phyloP scores from a whole-genome alignment of 2,113 vertebrate species.

The Periophthalmus modestus region DNA sequence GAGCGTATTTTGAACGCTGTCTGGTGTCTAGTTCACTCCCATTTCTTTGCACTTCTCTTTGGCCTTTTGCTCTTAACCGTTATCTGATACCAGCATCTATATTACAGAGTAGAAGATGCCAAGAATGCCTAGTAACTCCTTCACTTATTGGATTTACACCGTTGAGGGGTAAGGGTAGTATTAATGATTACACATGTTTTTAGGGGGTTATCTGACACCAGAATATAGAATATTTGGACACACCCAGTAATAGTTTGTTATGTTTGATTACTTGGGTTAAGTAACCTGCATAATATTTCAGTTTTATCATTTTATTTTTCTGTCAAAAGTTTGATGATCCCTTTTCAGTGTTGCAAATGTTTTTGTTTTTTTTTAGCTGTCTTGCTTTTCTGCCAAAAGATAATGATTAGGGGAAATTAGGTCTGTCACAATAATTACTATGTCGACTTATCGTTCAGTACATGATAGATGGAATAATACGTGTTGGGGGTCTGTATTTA shows the following conservation, averaged over 20 bases:
- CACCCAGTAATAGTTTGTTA: not conserved
- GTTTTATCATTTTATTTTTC: not conserved
- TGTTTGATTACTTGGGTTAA: not conserved
- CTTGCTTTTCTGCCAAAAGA: too few relatives aligned
- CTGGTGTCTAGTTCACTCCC: conserved; percentile 13
- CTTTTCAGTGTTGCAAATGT: not conserved
- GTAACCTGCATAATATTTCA: not conserved
- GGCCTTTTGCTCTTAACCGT: conserved; percentile 7
- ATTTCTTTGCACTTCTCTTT: conserved; percentile 20
- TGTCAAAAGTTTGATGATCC: too few relatives aligned
- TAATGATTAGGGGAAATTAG: too few relatives aligned
- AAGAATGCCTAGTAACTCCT: conserved; percentile 50
- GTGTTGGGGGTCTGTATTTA: too few relatives aligned
- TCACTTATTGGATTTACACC: conserved; percentile 52
- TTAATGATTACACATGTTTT: not conserved
- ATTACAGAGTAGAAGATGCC: conserved; percentile 39
- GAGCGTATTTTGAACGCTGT: not conserved
- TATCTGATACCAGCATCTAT: conserved; percentile 52
- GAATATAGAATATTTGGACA: conserved; percentile 4
- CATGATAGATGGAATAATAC: too few relatives aligned
- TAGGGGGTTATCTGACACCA: conserved; percentile 16
- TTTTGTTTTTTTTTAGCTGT: too few relatives aligned
- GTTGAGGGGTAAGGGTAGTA: conserved; percentile 18
- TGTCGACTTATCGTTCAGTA: too few relatives aligned
- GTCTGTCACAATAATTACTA: too few relatives aligned